A percentile compares a stretch with the other conserved stretches of the same genome.
These are phyloP conservation scores for Agrochola lota DNA, from an alignment of 2,888 invertebrate genomes.

Conservation along the genomic window DNA sequence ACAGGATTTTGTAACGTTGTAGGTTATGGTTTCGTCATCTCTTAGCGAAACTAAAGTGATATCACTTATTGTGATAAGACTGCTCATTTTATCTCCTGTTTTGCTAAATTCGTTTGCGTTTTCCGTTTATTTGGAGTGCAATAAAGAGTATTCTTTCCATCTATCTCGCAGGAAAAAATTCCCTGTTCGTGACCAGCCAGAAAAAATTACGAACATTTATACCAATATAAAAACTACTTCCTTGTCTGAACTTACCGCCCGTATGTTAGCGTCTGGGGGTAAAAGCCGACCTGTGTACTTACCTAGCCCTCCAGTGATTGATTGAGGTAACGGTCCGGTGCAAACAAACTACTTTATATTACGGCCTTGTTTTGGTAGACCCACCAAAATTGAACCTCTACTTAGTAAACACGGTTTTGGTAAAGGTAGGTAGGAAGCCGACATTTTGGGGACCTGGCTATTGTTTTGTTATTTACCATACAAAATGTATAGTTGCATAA, in stretches of 20 bases:
- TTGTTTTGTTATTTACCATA: not conserved
- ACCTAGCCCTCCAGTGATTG: slow-evolving; percentile 65
- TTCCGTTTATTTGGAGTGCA: not conserved
- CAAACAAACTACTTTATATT: slow-evolving; percentile 52
- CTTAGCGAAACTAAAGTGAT: not conserved
- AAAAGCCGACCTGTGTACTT: slow-evolving; percentile 66
- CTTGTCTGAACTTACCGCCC: not conserved
- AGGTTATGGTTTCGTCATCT: not conserved
- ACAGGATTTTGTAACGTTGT: not conserved
- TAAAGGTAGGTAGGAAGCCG: not conserved
- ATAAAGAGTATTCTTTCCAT: not conserved
- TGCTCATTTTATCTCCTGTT: not conserved
- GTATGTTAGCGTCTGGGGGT: slow-evolving; percentile 40
- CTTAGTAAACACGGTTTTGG: slow-evolving; percentile 29
- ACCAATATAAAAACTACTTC: slow-evolving; percentile 7
- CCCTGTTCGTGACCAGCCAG: not conserved
- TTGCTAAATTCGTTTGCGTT: not conserved
- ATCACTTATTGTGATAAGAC: not conserved
- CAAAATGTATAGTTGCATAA: not conserved
- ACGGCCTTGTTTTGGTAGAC: slow-evolving; percentile 33
- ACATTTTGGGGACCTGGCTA: not conserved
- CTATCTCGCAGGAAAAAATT: no score
- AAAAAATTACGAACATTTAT: slow-evolving; percentile 3
- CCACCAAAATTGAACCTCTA: slow-evolving; percentile 31
- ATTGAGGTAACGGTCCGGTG: slow-evolving; percentile 52